Percentiles rank a stretch among this genome's conserved stretches.
phyloP scores from a whole-genome alignment of 2,888 invertebrate genomes.

The Limnephilus rhombicus region DNA sequence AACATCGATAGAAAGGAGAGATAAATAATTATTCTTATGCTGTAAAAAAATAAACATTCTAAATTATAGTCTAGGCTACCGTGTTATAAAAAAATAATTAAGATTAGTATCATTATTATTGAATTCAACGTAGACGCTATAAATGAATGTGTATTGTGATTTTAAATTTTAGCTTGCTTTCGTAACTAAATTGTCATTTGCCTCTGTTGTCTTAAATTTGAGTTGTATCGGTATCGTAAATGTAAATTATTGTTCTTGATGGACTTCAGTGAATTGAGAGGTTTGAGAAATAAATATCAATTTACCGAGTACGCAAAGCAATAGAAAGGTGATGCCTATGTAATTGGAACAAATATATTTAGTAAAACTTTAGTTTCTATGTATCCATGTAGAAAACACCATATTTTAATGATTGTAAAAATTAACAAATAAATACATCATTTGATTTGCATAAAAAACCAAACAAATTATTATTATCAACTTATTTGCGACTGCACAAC shows the following conservation, averaged over 20 bases:
- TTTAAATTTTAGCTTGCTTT: slow-evolving; percentile 50
- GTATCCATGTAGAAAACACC: slow-evolving; percentile 56
- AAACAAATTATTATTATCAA: slow-evolving; percentile 20
- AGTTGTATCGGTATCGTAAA: not conserved
- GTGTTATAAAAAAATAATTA: slow-evolving; percentile 39
- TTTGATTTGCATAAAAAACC: slow-evolving; percentile 38
- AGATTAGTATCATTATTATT: slow-evolving; percentile 13
- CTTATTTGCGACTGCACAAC: slow-evolving; percentile 15
- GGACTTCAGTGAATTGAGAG: slow-evolving; percentile 21
- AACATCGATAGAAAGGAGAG: not conserved
- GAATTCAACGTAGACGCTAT: slow-evolving; percentile 37
- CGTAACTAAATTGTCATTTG: slow-evolving; percentile 47
- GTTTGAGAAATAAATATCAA: slow-evolving; percentile 20
- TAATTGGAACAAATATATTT: slow-evolving; percentile 35
- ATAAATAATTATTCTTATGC: slow-evolving; percentile 40
- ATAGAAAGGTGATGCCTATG: slow-evolving; percentile 32
- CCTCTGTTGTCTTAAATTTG: slow-evolving; percentile 43
- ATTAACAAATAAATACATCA: slow-evolving; percentile 36
- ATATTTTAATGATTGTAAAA: slow-evolving; percentile 43
- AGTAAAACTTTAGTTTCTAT: slow-evolving; percentile 38
- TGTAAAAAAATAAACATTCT: slow-evolving; percentile 34
- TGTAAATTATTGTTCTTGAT: slow-evolving; percentile 3
- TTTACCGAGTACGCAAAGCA: slow-evolving; percentile 17
- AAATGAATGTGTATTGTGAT: slow-evolving; percentile 53
- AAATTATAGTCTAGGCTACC: slow-evolving; percentile 43